A percentile compares a stretch with the other conserved stretches of the same genome.
Evolutionary conservation across 2,888 invertebrate genomes (phyloP).

Genomic region (Unio pictorum): DNA sequence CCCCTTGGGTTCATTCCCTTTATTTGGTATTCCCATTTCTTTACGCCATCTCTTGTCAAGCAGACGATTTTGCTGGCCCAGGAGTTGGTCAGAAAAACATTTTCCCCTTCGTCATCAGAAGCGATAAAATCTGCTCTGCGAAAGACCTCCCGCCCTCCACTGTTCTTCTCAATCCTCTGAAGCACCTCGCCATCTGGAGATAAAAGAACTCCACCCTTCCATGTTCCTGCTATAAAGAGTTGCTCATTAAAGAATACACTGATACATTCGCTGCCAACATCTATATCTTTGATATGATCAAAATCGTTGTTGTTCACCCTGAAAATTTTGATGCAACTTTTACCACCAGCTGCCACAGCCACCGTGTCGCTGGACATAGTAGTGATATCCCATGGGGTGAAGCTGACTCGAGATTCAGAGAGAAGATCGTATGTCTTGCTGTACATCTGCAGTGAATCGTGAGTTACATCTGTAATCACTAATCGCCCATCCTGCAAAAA

Average conservation of each 20-base stretch:
- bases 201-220: slow-evolving; percentile 10
- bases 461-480: slow-evolving; percentile 22
- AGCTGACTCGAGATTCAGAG: slow-evolving; percentile 4
- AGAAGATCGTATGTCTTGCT: slow-evolving; percentile 2
- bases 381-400: slow-evolving; percentile 20
- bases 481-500: slow-evolving; percentile 10
- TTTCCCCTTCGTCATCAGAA: slow-evolving; percentile 1
- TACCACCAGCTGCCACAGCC: slow-evolving; percentile 13
- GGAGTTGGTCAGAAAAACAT: slow-evolving; percentile 13
- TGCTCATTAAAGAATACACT: slow-evolving; percentile 6
- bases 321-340: slow-evolving; percentile 8
- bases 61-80: slow-evolving; percentile 16
- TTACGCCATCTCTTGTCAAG: slow-evolving; percentile 9
- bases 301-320: slow-evolving; percentile 3
- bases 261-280: slow-evolving; percentile 13
- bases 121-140: slow-evolving; percentile 15
- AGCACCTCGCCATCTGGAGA: slow-evolving; percentile 6
- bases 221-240: slow-evolving; percentile 11
- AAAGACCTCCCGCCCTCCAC: slow-evolving; percentile 2
- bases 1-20: slow-evolving; percentile 13
- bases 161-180: slow-evolving; percentile 8
- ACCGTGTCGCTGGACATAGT: slow-evolving; percentile 1
- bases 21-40: slow-evolving; percentile 9
- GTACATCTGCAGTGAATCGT: slow-evolving; percentile 19
- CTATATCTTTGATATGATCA: slow-evolving; percentile 1